Conservation (phyloP, 2,888 invertebrate species). For the Stenchaetothrips biformis region DNA sequence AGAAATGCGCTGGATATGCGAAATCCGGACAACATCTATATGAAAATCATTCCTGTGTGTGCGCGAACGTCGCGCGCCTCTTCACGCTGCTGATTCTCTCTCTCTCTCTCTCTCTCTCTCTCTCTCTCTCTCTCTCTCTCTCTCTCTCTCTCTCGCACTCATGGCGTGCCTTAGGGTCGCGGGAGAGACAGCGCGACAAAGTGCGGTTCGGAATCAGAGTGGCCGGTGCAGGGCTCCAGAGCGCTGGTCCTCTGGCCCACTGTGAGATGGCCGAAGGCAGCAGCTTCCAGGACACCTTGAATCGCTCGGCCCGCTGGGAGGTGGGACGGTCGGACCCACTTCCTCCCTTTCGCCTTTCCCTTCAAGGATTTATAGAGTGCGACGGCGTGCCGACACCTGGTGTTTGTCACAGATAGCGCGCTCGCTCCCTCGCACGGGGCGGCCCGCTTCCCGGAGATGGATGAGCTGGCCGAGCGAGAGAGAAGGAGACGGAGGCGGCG, state of each 20-base stretch:
- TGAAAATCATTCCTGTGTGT: conserved; percentile 10
- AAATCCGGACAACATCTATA: conserved; percentile 26
- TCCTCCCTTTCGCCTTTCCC: neutral
- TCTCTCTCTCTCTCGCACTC: neutral
- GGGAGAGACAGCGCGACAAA: too few species aligned
- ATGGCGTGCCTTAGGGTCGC: too few species aligned
- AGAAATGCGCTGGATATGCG: conserved; percentile 1
- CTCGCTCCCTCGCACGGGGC: neutral
- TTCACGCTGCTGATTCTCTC: neutral
- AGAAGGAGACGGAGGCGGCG: conserved; percentile 13
- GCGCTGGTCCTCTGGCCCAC: neutral
- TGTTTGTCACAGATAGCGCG: conserved; percentile 17
- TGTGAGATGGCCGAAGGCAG: neutral
- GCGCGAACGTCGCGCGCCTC: neutral
- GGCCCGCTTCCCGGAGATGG: conserved; percentile 15
- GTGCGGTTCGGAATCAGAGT: too few species aligned
- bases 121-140: neutral
- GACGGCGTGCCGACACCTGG: conserved; percentile 20
- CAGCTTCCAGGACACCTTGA: too few species aligned
- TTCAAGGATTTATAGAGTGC: conserved; percentile 10
- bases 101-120: neutral
- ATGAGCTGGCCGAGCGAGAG: conserved; percentile 10
- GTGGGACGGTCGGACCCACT: too few species aligned
- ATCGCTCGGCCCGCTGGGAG: too few species aligned
- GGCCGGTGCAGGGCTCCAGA: neutral